Evolutionary conservation across 2,888 invertebrate species (phyloP).

Genomic region (Ennomos quercinarius): DNA sequence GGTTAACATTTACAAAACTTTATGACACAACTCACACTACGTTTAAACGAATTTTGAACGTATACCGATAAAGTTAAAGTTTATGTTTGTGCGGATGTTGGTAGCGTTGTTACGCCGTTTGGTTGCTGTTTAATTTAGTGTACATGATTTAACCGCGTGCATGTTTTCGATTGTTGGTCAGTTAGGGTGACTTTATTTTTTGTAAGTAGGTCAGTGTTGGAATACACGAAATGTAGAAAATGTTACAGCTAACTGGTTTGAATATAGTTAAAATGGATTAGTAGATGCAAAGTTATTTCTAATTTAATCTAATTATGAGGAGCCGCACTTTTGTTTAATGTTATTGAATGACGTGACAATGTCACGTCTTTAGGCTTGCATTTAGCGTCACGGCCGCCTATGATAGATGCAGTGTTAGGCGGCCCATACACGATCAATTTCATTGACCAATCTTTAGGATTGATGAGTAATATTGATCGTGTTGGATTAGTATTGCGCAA

Average conservation of each 20-base stretch:
- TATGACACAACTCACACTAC: slow-evolving; percentile 27
- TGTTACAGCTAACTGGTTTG: not conserved
- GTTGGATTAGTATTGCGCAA: no score
- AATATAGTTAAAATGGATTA: no score
- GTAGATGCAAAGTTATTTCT: no score
- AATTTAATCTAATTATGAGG: no score
- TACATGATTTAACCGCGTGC: slow-evolving; percentile 22
- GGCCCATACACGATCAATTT: no score
- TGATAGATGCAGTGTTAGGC: no score
- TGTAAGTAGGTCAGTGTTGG: slow-evolving; percentile 50
- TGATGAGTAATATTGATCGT: no score
- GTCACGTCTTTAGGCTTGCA: no score
- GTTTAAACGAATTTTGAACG: slow-evolving; percentile 38
- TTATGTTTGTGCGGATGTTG: slow-evolving; percentile 33
- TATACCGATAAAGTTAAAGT: slow-evolving; percentile 31
- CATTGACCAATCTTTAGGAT: no score
- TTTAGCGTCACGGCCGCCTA: no score
- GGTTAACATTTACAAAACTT: slow-evolving; percentile 47
- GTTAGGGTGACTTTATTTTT: slow-evolving; percentile 40
- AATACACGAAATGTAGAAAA: slow-evolving; percentile 18
- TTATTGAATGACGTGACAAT: no score
- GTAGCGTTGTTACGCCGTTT: not conserved
- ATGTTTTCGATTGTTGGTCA: slow-evolving; percentile 34
- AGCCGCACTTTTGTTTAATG: no score
- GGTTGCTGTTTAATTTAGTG: slow-evolving; percentile 14